phyloP scores from a whole-genome alignment of 2,797 vertebrate genomes.

The Enteromius unitaeniatus region DNA sequence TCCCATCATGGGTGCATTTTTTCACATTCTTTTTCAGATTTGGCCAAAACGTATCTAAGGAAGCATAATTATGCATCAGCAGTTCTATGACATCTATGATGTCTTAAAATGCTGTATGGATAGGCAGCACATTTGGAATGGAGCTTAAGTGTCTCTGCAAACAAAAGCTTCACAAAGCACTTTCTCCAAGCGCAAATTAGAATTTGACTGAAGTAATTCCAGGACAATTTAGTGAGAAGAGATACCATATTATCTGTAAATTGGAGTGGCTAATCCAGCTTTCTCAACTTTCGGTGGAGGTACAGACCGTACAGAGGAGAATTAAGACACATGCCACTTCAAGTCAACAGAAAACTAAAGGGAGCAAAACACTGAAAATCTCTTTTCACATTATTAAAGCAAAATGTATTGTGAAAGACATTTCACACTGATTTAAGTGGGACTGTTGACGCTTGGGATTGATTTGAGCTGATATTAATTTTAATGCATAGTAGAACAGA shows the following conservation, averaged over 20 bases:
- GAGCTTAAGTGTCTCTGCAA: constrained; percentile 3
- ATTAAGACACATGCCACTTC: constrained; percentile 1
- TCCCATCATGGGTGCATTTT: background rate
- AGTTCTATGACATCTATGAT: background rate
- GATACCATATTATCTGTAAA: constrained; percentile 24
- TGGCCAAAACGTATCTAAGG: background rate
- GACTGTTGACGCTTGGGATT: background rate
- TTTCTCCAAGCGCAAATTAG: background rate
- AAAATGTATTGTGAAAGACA: background rate
- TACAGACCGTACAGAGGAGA: background rate
- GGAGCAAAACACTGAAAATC: background rate
- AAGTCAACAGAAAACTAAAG: background rate
- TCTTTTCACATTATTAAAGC: background rate
- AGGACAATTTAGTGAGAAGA: constrained; percentile 16
- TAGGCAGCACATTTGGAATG: background rate
- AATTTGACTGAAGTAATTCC: constrained; percentile 22
- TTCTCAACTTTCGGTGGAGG: constrained; percentile 4
- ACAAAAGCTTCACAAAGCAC: constrained; percentile 10
- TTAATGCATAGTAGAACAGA: background rate
- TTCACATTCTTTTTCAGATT: background rate
- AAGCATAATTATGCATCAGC: background rate
- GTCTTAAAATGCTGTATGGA: background rate
- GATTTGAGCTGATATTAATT: background rate
- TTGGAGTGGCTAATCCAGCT: constrained; percentile 24
- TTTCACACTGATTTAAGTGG: background rate